These are phyloP conservation scores for Drosophila pallidifrons DNA, from an alignment of 1,140 invertebrate genomes.

Conservation along the genomic window DNA sequence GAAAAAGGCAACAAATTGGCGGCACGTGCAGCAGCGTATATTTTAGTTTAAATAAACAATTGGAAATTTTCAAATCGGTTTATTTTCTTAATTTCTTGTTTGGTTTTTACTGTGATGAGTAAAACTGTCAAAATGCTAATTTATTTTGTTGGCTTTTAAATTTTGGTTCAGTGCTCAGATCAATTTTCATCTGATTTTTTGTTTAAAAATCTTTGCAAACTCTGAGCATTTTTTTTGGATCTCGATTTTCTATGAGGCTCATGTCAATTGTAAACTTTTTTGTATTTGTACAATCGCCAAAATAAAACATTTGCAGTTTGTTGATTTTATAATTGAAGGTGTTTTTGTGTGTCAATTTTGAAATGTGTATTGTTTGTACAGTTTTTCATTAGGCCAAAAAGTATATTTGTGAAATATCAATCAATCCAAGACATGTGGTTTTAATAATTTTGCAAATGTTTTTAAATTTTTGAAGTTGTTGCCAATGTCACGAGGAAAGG, in stretches of 20 bases:
- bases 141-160: constrained; percentile 33
- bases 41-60: constrained; percentile 52
- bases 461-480: constrained; percentile 13
- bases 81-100: constrained; percentile 9
- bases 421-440: constrained; percentile 50
- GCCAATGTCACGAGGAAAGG: constrained; percentile 27
- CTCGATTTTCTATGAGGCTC: constrained; percentile 18
- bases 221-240: constrained; percentile 48
- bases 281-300: constrained; percentile 67
- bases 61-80: constrained; percentile 35
- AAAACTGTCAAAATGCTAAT: constrained; percentile 35
- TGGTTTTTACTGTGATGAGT: constrained; percentile 17
- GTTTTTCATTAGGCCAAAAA: constrained; percentile 62
- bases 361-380: constrained; percentile 41
- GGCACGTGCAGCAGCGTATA: constrained; percentile 48
- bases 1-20: constrained; percentile 28
- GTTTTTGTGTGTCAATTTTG: constrained; percentile 42
- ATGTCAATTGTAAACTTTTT: constrained; percentile 45
- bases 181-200: constrained; percentile 3
- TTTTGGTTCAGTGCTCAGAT: constrained; percentile 14
- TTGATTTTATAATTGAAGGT: constrained; percentile 24
- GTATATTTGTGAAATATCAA: constrained; percentile 42
- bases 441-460: constrained; percentile 20
- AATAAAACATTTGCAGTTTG: constrained; percentile 65
- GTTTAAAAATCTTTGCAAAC: constrained; percentile 59